phyloP scores from a whole-genome alignment of 2,113 vertebrate genomes.

The Coregonus clupeaformis region DNA sequence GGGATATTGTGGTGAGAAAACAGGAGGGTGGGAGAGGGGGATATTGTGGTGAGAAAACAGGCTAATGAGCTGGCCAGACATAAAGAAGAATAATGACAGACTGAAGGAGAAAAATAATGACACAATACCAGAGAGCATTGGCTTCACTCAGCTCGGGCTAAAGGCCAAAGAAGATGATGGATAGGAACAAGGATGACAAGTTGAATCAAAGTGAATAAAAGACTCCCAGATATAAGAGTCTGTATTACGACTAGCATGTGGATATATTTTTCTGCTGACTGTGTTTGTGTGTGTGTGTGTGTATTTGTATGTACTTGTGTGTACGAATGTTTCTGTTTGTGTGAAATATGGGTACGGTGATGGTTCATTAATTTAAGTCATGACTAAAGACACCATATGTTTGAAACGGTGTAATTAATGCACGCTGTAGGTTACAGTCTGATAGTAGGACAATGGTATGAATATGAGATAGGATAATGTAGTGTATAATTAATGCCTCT shows the following conservation, averaged over 20 bases:
- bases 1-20: slow-evolving; percentile 8
- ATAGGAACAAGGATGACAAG: slow-evolving; percentile 12
- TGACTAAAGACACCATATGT: no score
- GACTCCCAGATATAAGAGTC: neutral
- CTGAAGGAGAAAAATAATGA: neutral
- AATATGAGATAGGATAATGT: no score
- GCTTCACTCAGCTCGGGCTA: neutral
- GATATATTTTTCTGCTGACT: neutral
- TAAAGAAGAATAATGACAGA: neutral
- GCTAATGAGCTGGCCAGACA: slow-evolving; percentile 16
- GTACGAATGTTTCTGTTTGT: neutral
- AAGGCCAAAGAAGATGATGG: slow-evolving; percentile 2
- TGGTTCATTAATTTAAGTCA: no score
- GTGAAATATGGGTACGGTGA: neutral
- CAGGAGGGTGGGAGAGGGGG: neutral
- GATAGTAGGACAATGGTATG: no score
- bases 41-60: slow-evolving; percentile 4
- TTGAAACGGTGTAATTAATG: no score
- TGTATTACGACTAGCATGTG: neutral
- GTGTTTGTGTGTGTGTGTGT: neutral
- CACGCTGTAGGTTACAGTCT: no score
- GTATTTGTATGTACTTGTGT: neutral
- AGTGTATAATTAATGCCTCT: no score
- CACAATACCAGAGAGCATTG: no score
- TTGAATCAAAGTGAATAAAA: slow-evolving; percentile 15